These are phyloP conservation scores for Apteryx owenii DNA, from an alignment of 2,113 vertebrate genomes.

Conservation along the genomic window DNA sequence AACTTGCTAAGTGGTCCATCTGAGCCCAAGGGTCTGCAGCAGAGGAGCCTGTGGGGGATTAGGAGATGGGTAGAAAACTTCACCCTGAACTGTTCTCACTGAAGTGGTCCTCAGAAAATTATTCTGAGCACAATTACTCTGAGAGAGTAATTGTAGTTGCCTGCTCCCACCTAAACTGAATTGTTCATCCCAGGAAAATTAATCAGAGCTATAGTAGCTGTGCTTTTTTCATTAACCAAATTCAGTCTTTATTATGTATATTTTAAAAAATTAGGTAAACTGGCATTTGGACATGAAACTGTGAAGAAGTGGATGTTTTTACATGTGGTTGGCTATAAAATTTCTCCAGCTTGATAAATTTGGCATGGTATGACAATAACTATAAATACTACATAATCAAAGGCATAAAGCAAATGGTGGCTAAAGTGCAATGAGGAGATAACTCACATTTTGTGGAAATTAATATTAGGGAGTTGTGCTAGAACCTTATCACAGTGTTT, in stretches of 20 bases:
- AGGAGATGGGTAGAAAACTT: not conserved
- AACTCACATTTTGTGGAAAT: not conserved
- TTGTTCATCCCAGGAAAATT: not conserved
- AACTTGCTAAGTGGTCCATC: not conserved
- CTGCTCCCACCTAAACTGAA: not conserved
- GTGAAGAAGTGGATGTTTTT: not conserved
- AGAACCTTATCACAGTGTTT: not conserved
- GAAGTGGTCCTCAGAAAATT: not conserved
- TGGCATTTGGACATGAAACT: not conserved
- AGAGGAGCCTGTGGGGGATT: not conserved
- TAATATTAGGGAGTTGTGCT: conserved; percentile 1
- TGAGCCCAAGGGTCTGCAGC: not conserved
- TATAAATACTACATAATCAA: not conserved
- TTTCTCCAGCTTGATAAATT: not conserved
- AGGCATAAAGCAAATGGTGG: conserved; percentile 17
- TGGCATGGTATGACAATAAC: not conserved
- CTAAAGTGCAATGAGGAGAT: not conserved
- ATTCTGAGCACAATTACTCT: not conserved
- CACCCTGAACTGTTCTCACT: not conserved
- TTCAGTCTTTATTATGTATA: not conserved
- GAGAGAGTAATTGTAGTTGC: not conserved
- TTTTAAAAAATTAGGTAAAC: not conserved
- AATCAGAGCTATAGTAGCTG: not conserved
- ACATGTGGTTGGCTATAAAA: not conserved
- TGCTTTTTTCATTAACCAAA: not conserved